Evolutionary conservation across 2,113 vertebrate species (phyloP).

Genomic region (Campylorhamphus procurvoides): DNA sequence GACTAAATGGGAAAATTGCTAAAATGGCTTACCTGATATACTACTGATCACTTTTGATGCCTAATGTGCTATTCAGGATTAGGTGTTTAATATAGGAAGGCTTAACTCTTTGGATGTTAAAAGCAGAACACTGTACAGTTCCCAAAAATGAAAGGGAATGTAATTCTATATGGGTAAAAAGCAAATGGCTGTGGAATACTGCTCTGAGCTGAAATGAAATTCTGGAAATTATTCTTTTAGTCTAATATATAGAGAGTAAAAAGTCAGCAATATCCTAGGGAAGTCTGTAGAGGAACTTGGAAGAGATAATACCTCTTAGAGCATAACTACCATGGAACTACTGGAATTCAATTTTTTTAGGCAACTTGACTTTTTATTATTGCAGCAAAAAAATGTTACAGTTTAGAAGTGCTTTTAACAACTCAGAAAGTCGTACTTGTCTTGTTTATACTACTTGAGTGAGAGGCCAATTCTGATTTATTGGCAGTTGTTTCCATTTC

Average conservation of each 20-base stretch:
- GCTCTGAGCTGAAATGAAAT: background rate
- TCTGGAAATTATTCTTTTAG: conserved; percentile 1
- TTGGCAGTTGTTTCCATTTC: background rate
- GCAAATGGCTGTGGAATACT: background rate
- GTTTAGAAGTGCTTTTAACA: background rate
- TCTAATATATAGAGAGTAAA: background rate
- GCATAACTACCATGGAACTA: background rate
- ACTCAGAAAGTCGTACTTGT: background rate
- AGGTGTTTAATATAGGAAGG: background rate
- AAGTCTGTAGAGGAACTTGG: background rate
- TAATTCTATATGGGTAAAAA: background rate
- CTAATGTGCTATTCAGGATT: background rate
- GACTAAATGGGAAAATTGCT: background rate
- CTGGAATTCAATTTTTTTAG: background rate
- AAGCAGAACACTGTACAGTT: background rate
- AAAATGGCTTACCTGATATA: background rate
- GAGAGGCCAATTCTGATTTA: background rate
- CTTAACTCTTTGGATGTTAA: background rate
- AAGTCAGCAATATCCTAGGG: background rate
- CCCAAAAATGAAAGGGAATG: background rate
- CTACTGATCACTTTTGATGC: background rate
- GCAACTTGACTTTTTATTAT: background rate
- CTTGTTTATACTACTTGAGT: background rate
- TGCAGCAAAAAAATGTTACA: background rate
- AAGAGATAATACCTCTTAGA: background rate